Evolutionary conservation across 1,140 invertebrate genomes (phyloP).

Genomic region (Danaus plexippus): DNA sequence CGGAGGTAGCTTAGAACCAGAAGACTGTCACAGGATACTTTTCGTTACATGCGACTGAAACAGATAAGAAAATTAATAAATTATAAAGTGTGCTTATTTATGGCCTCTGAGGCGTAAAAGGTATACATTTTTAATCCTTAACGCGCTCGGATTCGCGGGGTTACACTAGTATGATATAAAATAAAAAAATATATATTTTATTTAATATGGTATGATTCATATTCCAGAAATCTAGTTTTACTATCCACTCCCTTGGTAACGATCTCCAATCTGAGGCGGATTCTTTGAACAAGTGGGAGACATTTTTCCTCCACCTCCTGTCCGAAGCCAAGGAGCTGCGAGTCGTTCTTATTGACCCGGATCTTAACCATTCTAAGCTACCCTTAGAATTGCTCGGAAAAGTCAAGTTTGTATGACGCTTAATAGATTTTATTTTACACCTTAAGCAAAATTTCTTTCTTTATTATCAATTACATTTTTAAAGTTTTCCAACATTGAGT

Average conservation of each 20-base stretch:
- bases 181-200: slow-evolving; percentile 22
- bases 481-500: too few species aligned
- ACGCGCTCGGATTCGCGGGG: too few species aligned
- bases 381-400: slow-evolving; percentile 67
- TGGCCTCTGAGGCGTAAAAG: too few species aligned
- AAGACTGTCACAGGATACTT: too few species aligned
- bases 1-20: too few species aligned
- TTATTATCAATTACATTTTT: too few species aligned
- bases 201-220: neutral
- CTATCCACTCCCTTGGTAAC: slow-evolving; percentile 76
- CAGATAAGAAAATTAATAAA: too few species aligned
- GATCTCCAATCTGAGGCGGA: slow-evolving; percentile 81
- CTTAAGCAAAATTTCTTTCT: too few species aligned
- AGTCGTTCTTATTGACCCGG: slow-evolving; percentile 76
- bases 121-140: too few species aligned
- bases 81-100: too few species aligned
- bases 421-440: too few species aligned
- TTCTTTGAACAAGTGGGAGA: slow-evolving; percentile 78
- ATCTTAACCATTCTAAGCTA: slow-evolving; percentile 73
- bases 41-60: too few species aligned
- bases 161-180: slow-evolving; percentile 27
- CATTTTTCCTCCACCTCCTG: slow-evolving; percentile 77
- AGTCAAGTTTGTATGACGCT: slow-evolving; percentile 46
- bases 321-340: slow-evolving; percentile 71
- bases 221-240: slow-evolving; percentile 55